These are phyloP conservation scores for Drosophila repleta DNA, from an alignment of 1,140 invertebrate species.

Conservation along the genomic window DNA sequence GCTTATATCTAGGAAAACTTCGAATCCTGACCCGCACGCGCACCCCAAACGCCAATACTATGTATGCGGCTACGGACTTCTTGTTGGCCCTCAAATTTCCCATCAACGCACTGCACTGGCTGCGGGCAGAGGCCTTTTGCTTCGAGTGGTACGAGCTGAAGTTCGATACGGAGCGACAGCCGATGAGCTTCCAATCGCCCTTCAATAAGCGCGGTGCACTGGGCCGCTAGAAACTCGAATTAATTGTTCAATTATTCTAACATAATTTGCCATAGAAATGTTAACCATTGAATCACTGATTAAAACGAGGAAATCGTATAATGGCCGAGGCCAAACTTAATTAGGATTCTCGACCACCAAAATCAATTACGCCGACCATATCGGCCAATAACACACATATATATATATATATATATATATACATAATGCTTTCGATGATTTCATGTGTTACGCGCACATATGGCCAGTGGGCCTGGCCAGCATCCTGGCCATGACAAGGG, in stretches of 20 bases:
- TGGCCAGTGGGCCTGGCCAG: slow-evolving; percentile 27
- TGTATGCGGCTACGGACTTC: background rate
- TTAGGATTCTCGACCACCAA: slow-evolving; percentile 49
- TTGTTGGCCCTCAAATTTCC: slow-evolving; percentile 25
- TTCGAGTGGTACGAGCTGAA: slow-evolving; percentile 63
- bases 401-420: background rate
- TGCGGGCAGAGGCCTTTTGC: slow-evolving; percentile 42
- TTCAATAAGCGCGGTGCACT: slow-evolving; percentile 30
- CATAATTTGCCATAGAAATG: slow-evolving; percentile 37
- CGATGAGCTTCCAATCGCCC: slow-evolving; percentile 31
- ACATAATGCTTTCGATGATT: slow-evolving; percentile 6
- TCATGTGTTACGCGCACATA: slow-evolving; percentile 40
- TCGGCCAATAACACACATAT: slow-evolving; percentile 13
- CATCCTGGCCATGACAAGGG: slow-evolving; percentile 41
- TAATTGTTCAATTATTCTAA: slow-evolving; percentile 53
- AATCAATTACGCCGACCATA: slow-evolving; percentile 66
- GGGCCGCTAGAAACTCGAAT: slow-evolving; percentile 7
- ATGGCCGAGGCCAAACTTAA: slow-evolving; percentile 44
- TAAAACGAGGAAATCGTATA: slow-evolving; percentile 66
- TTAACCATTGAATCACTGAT: slow-evolving; percentile 6
- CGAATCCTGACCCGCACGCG: slow-evolving; percentile 54
- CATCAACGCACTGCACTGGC: background rate
- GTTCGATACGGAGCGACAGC: slow-evolving; percentile 16
- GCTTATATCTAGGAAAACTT: slow-evolving; percentile 15
- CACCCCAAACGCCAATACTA: background rate